phyloP scores from a whole-genome alignment of 1,140 invertebrate genomes.

The Aphidius gifuensis region DNA sequence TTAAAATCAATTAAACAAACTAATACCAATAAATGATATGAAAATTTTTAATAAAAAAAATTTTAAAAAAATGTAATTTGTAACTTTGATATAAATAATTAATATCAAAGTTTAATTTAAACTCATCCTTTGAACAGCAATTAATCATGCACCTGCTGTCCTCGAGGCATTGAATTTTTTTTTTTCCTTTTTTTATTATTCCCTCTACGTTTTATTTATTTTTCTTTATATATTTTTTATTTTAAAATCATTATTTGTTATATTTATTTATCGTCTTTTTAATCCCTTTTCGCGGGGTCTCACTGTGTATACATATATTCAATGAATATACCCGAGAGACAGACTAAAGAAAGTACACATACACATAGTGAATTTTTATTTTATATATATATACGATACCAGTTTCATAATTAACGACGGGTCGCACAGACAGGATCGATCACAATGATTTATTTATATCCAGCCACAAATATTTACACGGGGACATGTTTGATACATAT shows the following conservation, averaged over 20 bases:
- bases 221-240: too few species aligned
- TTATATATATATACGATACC: conserved; percentile 1
- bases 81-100: background rate
- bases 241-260: too few species aligned
- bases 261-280: background rate
- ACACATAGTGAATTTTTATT: background rate
- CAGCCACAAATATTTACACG: conserved; percentile 41
- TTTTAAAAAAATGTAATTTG: background rate
- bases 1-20: background rate
- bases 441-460: conserved; percentile 42
- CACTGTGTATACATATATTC: too few species aligned
- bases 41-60: background rate
- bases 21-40: background rate
- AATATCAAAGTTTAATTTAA: too few species aligned
- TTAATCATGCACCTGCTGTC: conserved; percentile 25
- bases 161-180: conserved; percentile 9
- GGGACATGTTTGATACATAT: conserved; percentile 20
- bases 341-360: background rate
- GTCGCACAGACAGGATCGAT: conserved; percentile 19
- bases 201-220: too few species aligned
- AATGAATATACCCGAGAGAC: background rate
- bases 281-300: background rate
- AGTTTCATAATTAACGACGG: conserved; percentile 24
- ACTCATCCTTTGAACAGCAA: background rate
- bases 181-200: too few species aligned